Evolutionary conservation across 2,113 vertebrate species (phyloP), one percentile per base, ranked within the genome.

Genomic region (Hemicordylus capensis): DNA sequence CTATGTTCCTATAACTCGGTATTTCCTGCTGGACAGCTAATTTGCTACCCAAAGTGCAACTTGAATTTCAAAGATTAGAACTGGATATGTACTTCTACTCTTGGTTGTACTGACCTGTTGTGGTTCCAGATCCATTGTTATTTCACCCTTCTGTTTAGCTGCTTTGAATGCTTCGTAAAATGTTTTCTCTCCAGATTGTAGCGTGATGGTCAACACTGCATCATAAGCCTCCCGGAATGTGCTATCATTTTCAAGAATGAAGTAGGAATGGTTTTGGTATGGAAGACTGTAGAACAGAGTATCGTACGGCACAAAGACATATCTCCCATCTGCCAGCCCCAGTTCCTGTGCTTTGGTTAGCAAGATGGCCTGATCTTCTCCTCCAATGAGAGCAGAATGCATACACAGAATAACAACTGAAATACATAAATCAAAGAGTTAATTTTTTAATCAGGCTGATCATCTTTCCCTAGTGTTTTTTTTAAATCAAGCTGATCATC

Each of bases 341-440:
- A 98, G 96, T 89, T 97, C 93, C 17, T 96, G 95, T 66, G 98
- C 98, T 91, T 97, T 97, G 75, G 96, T 95, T 34, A 99, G 97
- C 61, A 98, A 96, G 42, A 58, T 80, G 0, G 87, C 96, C 89
- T 99, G 98, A 69, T 97, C 97, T 67, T 97, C 89, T 22, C 98
- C 98, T 86, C 98, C 98, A 54, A 98, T 85, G 89, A 99, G 96
- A 66, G 96, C 88, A 0, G 97, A 99, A 92, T 98, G 97, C 98
- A 99, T 98, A 94, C 98, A 99, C 97, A 99, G 97, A 85, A 99
- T 90, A 73, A 99, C 96, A 79, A 98, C 98, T 99, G 94, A 77
- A 96, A 96, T 7, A 74, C 51, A 90, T 90, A 80, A 54, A 76
- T 69, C 31, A 26, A 17, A 82, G 26, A 26, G 2, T 79, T 6